A percentile compares a stretch with the other conserved stretches of the same genome.
phyloP scores from a whole-genome alignment of 2,888 invertebrate species.

The Siphlonurus alternatus region DNA sequence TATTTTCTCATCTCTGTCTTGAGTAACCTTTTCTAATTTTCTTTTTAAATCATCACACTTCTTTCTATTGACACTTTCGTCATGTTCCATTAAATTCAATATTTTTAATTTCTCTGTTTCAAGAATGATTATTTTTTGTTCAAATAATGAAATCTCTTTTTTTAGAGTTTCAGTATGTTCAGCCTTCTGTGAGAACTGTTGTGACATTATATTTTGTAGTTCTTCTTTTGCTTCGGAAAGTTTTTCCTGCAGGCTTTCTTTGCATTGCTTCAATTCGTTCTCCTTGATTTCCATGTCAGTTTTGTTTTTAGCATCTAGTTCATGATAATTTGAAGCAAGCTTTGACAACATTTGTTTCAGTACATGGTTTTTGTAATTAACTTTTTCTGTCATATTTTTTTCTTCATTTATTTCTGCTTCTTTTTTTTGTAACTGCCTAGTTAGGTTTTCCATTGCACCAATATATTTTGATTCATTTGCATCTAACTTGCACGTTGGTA shows the following conservation, averaged over 20 bases:
- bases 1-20: neutral
- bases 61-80: neutral
- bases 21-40: neutral
- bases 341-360: too few species aligned
- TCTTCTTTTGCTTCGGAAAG: neutral
- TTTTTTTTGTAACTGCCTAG: too few species aligned
- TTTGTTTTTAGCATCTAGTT: too few species aligned
- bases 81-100: neutral
- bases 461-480: too few species aligned
- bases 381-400: too few species aligned
- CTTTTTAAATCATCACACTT: neutral
- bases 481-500: too few species aligned
- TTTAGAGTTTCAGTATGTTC: neutral
- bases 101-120: neutral
- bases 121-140: neutral
- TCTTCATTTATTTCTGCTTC: too few species aligned
- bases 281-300: too few species aligned
- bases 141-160: neutral
- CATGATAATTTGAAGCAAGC: too few species aligned
- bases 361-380: too few species aligned
- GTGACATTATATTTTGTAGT: neutral
- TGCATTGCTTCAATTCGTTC: too few species aligned
- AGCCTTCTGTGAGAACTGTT: neutral
- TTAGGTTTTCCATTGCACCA: neutral
- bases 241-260: neutral